Evolutionary conservation across 2,113 vertebrate genomes (phyloP).

Genomic region (Chlorocebus sabaeus): DNA sequence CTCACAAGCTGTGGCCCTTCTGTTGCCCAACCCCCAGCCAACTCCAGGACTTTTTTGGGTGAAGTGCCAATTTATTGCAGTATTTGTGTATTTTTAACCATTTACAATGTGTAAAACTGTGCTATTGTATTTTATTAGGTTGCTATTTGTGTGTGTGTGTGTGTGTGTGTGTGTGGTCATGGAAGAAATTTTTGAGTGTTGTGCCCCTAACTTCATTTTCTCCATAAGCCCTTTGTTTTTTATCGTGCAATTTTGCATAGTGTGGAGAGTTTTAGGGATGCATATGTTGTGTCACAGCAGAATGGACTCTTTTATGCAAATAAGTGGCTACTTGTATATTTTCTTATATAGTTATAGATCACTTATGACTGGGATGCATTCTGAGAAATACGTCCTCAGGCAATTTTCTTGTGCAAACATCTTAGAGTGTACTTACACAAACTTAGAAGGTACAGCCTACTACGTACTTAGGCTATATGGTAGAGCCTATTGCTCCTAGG

Average conservation of each 20-base stretch:
- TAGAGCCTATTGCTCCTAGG: neutral
- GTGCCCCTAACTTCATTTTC: neutral
- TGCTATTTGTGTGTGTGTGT: neutral
- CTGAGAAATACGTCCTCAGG: neutral
- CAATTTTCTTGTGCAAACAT: neutral
- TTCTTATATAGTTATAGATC: neutral
- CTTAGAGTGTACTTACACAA: neutral
- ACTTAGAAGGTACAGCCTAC: neutral
- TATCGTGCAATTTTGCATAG: constrained; percentile 18
- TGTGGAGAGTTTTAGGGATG: neutral
- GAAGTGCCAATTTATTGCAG: neutral
- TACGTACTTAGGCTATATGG: neutral
- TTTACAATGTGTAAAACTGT: neutral
- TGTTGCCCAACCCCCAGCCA: neutral
- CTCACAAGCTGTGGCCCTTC: neutral
- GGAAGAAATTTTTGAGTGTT: neutral
- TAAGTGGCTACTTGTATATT: neutral
- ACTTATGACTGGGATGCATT: neutral
- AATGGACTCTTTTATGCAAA: neutral
- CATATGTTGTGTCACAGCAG: neutral
- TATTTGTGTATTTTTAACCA: neutral
- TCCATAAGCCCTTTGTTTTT: neutral
- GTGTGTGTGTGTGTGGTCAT: neutral
- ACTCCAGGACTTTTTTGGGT: neutral
- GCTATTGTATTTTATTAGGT: constrained; percentile 3